These are phyloP conservation scores for Emberiza fucata DNA, from an alignment of 2,113 vertebrate species.

Conservation along the genomic window DNA sequence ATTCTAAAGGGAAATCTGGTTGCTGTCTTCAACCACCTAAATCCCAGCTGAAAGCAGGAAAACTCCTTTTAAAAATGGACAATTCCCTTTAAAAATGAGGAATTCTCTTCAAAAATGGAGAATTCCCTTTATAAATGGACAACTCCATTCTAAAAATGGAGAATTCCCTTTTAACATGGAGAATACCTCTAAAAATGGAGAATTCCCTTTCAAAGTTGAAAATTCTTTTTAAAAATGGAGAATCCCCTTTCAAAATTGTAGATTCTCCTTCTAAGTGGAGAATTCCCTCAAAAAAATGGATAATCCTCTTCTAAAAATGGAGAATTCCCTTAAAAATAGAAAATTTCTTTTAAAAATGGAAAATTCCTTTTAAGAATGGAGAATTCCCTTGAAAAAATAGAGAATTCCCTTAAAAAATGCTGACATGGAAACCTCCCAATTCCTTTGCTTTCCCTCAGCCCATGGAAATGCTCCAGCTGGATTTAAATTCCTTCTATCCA, in stretches of 20 bases:
- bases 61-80: not conserved
- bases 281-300: not conserved
- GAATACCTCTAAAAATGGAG: not conserved
- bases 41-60: not conserved
- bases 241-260: not conserved
- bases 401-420: not conserved
- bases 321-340: too few species aligned
- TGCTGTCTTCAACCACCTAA: not conserved
- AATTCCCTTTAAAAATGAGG: too few species aligned
- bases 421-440: accelerated
- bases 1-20: not conserved
- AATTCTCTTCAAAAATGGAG: not conserved
- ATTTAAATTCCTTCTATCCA: not conserved
- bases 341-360: not conserved
- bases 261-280: not conserved
- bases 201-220: not conserved
- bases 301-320: not conserved
- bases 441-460: not conserved
- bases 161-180: not conserved
- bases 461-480: not conserved
- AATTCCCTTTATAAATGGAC: too few species aligned
- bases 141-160: too few species aligned
- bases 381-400: not conserved
- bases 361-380: not conserved
- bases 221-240: not conserved